These are phyloP conservation scores for Cabera pusaria DNA, from an alignment of 2,888 invertebrate genomes.

Conservation along the genomic window DNA sequence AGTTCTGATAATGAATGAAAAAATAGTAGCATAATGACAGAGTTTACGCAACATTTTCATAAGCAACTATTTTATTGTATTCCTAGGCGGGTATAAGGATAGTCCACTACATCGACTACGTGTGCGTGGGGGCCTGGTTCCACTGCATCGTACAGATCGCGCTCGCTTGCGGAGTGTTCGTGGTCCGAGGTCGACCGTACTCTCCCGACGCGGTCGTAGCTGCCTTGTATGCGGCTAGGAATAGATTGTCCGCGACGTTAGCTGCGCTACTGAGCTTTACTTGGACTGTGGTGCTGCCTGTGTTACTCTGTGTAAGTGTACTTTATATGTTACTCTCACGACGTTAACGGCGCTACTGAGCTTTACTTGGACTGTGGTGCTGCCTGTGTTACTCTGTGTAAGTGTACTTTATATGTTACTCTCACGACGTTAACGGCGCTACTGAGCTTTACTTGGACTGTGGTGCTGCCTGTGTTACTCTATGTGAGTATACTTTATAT, in stretches of 20 bases:
- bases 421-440: conserved; percentile 79
- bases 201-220: conserved; percentile 87
- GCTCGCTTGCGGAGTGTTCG: conserved; percentile 91
- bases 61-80: too few relatives aligned
- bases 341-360: conserved; percentile 84
- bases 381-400: conserved; percentile 60
- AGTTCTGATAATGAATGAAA: too few relatives aligned
- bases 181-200: conserved; percentile 93
- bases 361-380: conserved; percentile 87
- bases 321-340: too few relatives aligned
- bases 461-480: conserved; percentile 91
- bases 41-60: too few relatives aligned
- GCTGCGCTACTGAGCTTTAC: conserved; percentile 90
- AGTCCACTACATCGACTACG: conserved; percentile 93
- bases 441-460: conserved; percentile 94
- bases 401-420: too few relatives aligned
- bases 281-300: conserved; percentile 94
- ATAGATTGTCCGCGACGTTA: conserved; percentile 26
- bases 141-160: conserved; percentile 90
- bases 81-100: conserved; percentile 91
- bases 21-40: too few relatives aligned
- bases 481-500: conserved; percentile 89
- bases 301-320: conserved; percentile 88
- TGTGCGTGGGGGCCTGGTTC: conserved; percentile 94
- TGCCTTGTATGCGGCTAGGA: conserved; percentile 65